Evolutionary conservation across 1,140 invertebrate species (phyloP).

Genomic region (Rhyzopertha dominica): DNA sequence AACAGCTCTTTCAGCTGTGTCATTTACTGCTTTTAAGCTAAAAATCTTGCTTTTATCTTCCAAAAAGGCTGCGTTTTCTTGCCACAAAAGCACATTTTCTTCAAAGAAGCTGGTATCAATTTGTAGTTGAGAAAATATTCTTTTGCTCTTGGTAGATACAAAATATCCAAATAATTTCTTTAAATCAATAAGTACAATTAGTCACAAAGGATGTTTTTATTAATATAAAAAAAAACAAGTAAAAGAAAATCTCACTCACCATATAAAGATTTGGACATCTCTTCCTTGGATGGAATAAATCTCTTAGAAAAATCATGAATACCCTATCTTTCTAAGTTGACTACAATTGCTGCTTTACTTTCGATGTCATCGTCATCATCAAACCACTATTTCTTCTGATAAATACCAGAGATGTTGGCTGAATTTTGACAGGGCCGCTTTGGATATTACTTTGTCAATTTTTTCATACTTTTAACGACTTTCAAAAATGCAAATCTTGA

Average conservation of each 20-base stretch:
- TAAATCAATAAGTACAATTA: slow-evolving; percentile 2
- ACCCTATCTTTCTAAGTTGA: slow-evolving; percentile 1
- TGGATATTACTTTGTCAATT: slow-evolving; percentile 11
- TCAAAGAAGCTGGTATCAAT: slow-evolving; percentile 14
- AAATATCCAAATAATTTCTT: slow-evolving; percentile 1
- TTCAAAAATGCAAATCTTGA: slow-evolving; percentile 21
- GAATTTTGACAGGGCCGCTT: slow-evolving; percentile 12
- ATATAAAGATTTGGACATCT: slow-evolving; percentile 10
- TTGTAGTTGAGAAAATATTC: slow-evolving; percentile 3
- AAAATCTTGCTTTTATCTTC: slow-evolving; percentile 11
- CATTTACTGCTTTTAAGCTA: slow-evolving; percentile 32
- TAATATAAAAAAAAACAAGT: background rate
- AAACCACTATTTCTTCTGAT: slow-evolving; percentile 19
- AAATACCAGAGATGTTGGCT: slow-evolving; percentile 18
- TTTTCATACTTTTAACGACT: slow-evolving; percentile 10
- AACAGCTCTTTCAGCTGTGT: slow-evolving; percentile 38
- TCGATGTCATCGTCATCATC: slow-evolving; percentile 18
- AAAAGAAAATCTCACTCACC: too few species aligned
- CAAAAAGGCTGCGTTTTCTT: slow-evolving; percentile 6
- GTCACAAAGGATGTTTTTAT: background rate
- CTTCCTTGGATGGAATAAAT: slow-evolving; percentile 6
- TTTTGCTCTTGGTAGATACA: slow-evolving; percentile 6
- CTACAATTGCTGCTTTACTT: slow-evolving; percentile 24
- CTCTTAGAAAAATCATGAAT: too few species aligned
- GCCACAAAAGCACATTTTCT: slow-evolving; percentile 1